Evolutionary conservation across 1,140 invertebrate genomes (phyloP), one percentile per base, ranked within the genome.

Genomic region (Hirudo medicinalis): DNA sequence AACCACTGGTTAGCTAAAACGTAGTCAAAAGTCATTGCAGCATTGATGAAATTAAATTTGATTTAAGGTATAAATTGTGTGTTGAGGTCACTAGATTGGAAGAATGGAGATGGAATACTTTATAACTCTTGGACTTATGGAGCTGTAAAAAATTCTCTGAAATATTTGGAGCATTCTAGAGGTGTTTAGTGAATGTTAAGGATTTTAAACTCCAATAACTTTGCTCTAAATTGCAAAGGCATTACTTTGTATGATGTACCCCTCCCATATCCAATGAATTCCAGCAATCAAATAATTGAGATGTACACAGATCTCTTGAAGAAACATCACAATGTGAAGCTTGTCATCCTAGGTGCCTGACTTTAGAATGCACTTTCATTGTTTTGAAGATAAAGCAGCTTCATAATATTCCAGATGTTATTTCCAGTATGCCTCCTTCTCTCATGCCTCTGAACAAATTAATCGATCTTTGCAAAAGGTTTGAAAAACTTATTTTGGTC

Each of bases 371-470:
- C 3, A 22, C 20, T 25, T 69, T 69, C 27, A 57, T 60, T 72
- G 19, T 49, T 49, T 49, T 49, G 43, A 49, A 49, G 9, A 49
- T 49, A 49, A 40, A 49, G 25, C 72, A 54, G 57, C 22, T 54
- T 55, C 67, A 43, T 71, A 72, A 54, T n/a, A 69, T 22, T 40
- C 29, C 75, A 78, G 78, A 78, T 71, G 72, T 76, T 54, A 78
- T 78, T 66, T 75, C 76, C 2, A 76, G 76, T 57, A 73, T 75
- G 15, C 74, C 72, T 13, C 55, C 77, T 15, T 71, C 77, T 13
- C 19, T 78, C 20, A 72, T 79, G 73, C 78, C 78, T 9, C 72
- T 79, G 6, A 77, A 75, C 29, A 54, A 73, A 54, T 66, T 79
- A 19, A 71, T 75, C 0, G 54, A 74, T 13, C 36, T 79, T 17